phyloP scores from a whole-genome alignment of 2,797 vertebrate genomes.

The Hyperoplus lanceolatus region DNA sequence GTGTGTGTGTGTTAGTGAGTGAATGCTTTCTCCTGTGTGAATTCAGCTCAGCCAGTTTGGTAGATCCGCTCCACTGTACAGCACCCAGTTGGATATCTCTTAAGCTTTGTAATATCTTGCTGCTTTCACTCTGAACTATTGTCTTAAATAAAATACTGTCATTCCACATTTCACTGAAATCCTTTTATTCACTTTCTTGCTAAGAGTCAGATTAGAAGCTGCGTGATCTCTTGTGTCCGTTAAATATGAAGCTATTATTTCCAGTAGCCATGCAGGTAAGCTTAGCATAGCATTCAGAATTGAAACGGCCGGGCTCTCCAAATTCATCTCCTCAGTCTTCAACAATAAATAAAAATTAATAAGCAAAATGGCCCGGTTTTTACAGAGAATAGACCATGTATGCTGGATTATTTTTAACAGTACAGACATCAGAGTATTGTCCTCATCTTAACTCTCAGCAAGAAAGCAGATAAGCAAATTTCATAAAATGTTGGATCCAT shows the following conservation, averaged over 20 bases:
- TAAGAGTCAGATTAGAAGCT: neutral
- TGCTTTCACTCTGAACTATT: conserved; percentile 20
- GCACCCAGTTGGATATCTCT: neutral
- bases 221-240: neutral
- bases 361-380: too few relatives aligned
- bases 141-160: neutral
- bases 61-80: conserved; percentile 5
- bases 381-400: too few relatives aligned
- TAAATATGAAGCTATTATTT: neutral
- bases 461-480: neutral
- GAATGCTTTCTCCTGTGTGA: neutral
- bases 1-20: neutral
- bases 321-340: too few relatives aligned
- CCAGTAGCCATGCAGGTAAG: neutral
- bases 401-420: neutral
- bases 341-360: too few relatives aligned
- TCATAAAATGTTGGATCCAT: conserved; percentile 6
- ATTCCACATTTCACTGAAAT: neutral
- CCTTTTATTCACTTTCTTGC: neutral
- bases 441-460: neutral
- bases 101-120: conserved; percentile 11
- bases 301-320: neutral
- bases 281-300: neutral
- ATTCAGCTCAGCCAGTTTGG: conserved; percentile 11
- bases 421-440: neutral